A percentile compares a stretch with the other conserved stretches of the same genome.
Evolutionary conservation across 37 sponge, comb jelly and placozoan species (phyloP).

Genomic region (Ianthella basta): DNA sequence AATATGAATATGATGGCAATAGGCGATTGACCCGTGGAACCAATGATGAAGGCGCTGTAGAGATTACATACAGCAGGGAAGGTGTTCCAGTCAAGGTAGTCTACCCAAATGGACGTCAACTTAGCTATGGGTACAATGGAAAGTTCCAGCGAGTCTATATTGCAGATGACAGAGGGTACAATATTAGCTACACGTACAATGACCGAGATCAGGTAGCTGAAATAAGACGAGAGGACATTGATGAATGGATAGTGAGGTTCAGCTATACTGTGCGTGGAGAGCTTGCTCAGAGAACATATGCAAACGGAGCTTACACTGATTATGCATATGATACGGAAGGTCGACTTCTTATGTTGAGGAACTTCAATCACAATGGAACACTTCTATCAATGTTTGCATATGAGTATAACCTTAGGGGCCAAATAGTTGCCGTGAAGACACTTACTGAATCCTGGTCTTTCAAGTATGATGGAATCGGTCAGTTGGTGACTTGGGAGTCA

Average conservation of each 20-base stretch:
- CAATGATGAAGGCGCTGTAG: constrained; percentile 15
- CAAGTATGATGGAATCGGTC: constrained; percentile 28
- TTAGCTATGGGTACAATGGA: constrained; percentile 33
- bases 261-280: neutral
- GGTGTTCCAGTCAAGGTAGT: constrained; percentile 12
- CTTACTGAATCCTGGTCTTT: constrained; percentile 7
- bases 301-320: constrained; percentile 31
- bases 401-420: constrained; percentile 25
- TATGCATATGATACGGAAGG: constrained; percentile 5
- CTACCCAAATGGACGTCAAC: constrained; percentile 42
- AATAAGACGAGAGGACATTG: neutral
- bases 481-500: constrained; percentile 10
- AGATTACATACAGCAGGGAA: constrained; percentile 16
- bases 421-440: neutral
- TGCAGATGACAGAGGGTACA: constrained; percentile 35
- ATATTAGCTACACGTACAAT: constrained; percentile 35
- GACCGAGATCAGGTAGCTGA: neutral
- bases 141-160: constrained; percentile 8
- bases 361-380: constrained; percentile 16
- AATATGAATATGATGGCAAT: constrained; percentile 21
- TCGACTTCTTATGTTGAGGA: constrained; percentile 15
- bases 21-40: constrained; percentile 11
- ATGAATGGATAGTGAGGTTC: neutral
- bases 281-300: neutral
- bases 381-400: constrained; percentile 14